Evolutionary conservation across 1,140 invertebrate genomes (phyloP), one percentile per base, ranked within the genome.

Genomic region (Bombus waltoni): DNA sequence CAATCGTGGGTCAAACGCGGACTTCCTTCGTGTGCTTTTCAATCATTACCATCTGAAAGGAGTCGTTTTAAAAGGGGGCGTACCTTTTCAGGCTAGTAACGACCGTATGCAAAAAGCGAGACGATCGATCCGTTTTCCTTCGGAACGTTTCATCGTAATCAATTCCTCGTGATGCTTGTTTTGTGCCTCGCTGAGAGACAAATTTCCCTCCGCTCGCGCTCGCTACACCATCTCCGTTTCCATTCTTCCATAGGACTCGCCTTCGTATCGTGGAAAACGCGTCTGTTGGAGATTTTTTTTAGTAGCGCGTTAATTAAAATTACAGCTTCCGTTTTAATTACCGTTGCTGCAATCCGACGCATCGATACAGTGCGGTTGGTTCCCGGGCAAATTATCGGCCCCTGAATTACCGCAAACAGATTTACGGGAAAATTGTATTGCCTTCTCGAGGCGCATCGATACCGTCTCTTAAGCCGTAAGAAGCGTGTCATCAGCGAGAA

Each of bases 241-340:
- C 15, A 80, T 82, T 73, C 57, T 74, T 44, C 28, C 1, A 73
- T 6, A 6, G 4, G 1, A 25, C 5, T n/a, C 32, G 65, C 18
- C 9, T 15, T 0, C 13, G 47, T 53, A 53, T 53, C 18, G 47
- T 18, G 47, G 6, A 8, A 22, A 53, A 53, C 47, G 6, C 40
- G 47, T 38, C 10, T 13, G 25, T 59, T 47, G 81, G 11, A 40
- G 40, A 66, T 25, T 66, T 42, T 81, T 81, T 66, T 66, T 11
- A 53, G 66, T 47, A 35, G 57, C 47, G 22, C 32, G 42, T 75
- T 75, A 82, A 82, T 82, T 62, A 66, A 40, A 32, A 57, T 38
- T 62, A 73, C 38, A n/a, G n/a, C 22, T 35, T 75, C 42, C 42
- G 15, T 75, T 66, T 75, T 82, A 82, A 82, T 65, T 82, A 65